phyloP scores from a whole-genome alignment of 2,797 vertebrate genomes.

The Enteromius fasciolatus region DNA sequence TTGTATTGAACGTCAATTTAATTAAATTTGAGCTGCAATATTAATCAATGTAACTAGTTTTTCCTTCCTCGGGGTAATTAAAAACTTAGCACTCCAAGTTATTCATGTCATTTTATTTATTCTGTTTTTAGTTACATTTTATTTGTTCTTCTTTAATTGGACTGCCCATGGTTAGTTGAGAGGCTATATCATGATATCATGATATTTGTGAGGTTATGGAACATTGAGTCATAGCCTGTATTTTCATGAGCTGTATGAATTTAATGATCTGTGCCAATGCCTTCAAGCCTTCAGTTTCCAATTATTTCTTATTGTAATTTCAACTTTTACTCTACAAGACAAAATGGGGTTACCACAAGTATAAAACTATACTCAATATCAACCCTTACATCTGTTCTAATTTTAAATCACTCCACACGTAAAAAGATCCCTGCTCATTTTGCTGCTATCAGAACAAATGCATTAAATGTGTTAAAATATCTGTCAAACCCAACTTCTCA shows the following conservation, averaged over 20 bases:
- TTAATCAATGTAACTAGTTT: not conserved
- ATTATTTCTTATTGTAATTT: slow-evolving; percentile 19
- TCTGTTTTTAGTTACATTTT: not conserved
- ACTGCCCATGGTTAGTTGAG: not conserved
- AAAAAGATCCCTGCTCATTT: not conserved
- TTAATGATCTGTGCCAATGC: slow-evolving; percentile 21
- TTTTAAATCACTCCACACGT: not conserved
- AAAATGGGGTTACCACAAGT: not conserved
- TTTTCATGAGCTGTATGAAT: not conserved
- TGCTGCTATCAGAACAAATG: not conserved
- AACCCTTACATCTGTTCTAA: not conserved
- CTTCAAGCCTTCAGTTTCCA: not conserved
- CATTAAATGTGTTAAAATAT: not conserved
- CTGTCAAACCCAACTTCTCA: not conserved
- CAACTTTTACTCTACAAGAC: not conserved
- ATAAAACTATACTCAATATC: not conserved
- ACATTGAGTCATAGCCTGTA: slow-evolving; percentile 3
- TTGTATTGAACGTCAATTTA: slow-evolving; percentile 15
- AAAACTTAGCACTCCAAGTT: not conserved
- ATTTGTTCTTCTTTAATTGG: not conserved
- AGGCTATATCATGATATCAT: not conserved
- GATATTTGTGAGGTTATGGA: slow-evolving; percentile 1
- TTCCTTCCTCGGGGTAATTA: not conserved
- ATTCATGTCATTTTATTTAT: slow-evolving; percentile 12
- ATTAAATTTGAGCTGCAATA: slow-evolving; percentile 13